Evolutionary conservation across 2,113 vertebrate species (phyloP), one percentile per base, ranked within the genome.

Genomic region (Eolophus roseicapilla): DNA sequence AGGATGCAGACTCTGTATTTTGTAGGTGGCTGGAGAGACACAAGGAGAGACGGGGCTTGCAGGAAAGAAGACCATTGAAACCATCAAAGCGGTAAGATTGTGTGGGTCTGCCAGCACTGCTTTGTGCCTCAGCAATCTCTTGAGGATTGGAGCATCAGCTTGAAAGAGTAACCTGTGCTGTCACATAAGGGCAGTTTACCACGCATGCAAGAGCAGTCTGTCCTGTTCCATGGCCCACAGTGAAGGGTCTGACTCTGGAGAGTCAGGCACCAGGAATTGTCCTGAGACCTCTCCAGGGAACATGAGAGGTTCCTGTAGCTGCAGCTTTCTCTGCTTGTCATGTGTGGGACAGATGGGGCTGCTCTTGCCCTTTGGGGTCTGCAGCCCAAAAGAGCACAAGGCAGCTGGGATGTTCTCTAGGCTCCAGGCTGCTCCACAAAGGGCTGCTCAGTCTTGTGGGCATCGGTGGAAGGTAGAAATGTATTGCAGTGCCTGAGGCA

Each of bases 31-130:
- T 35, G 99, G 99, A 90, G 99, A 99, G 97, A 98, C 96, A 1
- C 97, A 98, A 94, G 99, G 98, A 78, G 98, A 99, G 86, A 98
- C 95, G 2, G 99, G 98, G 18, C 98, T 99, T 57, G 98, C 99
- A 11, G 98, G 97, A 49, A 99, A 98, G 98, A 99, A 99, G 95
- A 99, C 99, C 3, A 97, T 99, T 12, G 99, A 99, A 97, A 99
- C 99, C 0, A 98, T 99, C 92, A 99, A 99, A 98, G 99, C 99
- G 79, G 99, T 99, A 97, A 99, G 99, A 98, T 55, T 31, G 33
- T 49, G 33, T 6, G 31, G 35, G 46, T 47, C 23, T 20, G 8
- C 31, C 31, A 4, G 27, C 1, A 3, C 14, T 49, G 24, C 43
- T 74, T 82, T 53, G 29, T 68, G 82, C 29, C 9, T 70, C 28